A percentile compares a stretch with the other conserved stretches of the same genome.
Conservation (phyloP, 2,797 vertebrate genomes). For the Malacoraja senta region DNA sequence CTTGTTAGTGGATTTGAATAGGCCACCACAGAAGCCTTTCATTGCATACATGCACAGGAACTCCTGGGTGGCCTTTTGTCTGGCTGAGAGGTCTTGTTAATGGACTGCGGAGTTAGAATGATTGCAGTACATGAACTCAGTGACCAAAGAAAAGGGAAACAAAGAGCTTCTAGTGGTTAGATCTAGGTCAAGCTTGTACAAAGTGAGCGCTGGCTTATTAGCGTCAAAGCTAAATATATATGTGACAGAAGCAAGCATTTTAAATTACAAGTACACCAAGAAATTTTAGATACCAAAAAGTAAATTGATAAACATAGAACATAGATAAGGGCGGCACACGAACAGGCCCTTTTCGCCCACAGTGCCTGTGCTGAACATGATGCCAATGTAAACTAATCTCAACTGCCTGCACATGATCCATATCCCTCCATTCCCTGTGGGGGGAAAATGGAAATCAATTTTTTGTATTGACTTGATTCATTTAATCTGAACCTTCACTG, state of each 20-base stretch:
- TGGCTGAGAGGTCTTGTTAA: slow-evolving; percentile 60
- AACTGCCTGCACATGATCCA: too few species aligned
- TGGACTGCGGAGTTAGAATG: slow-evolving; percentile 61
- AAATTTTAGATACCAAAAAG: neutral
- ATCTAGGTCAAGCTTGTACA: slow-evolving; percentile 57
- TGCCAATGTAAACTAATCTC: too few species aligned
- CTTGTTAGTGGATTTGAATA: slow-evolving; percentile 74
- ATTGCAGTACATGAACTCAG: slow-evolving; percentile 69
- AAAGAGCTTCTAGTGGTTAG: slow-evolving; percentile 60
- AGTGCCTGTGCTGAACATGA: too few species aligned
- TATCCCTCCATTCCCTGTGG: too few species aligned
- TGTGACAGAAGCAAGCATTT: slow-evolving; percentile 21
- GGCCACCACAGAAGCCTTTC: slow-evolving; percentile 94
- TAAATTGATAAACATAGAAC: neutral
- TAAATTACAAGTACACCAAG: neutral
- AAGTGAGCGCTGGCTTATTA: slow-evolving; percentile 51
- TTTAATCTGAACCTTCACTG: neutral
- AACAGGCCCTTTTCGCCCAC: too few species aligned
- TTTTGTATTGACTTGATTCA: neutral
- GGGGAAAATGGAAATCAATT: neutral
- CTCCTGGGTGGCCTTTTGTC: slow-evolving; percentile 83
- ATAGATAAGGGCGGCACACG: too few species aligned
- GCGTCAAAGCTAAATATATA: slow-evolving; percentile 44
- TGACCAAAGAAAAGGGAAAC: slow-evolving; percentile 69
- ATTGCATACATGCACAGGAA: slow-evolving; percentile 59